Conservation (phyloP, 2,797 vertebrate genomes). For the Threskiornis aethiopicus region DNA sequence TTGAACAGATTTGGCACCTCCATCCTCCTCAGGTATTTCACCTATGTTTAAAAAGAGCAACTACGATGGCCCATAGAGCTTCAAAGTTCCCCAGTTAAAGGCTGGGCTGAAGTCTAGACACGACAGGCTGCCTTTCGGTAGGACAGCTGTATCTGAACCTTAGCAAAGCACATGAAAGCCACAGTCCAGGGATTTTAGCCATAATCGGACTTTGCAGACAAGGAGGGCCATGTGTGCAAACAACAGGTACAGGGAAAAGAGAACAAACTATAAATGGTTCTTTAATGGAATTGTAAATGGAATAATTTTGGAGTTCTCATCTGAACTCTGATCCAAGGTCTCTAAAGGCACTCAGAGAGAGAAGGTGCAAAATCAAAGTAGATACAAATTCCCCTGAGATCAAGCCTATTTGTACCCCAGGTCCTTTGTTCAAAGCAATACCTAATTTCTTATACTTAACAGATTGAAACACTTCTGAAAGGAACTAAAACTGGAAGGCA, state of each 20-base stretch:
- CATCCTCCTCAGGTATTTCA: neutral
- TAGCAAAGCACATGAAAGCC: neutral
- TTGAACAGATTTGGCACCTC: rapidly evolving
- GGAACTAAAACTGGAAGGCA: neutral
- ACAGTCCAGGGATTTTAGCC: neutral
- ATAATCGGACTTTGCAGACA: neutral
- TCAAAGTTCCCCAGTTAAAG: neutral
- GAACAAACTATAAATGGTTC: neutral
- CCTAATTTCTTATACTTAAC: neutral
- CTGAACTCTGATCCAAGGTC: neutral
- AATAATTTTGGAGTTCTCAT: neutral
- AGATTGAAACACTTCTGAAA: neutral
- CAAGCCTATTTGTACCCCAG: neutral
- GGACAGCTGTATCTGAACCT: neutral
- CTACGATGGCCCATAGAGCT: neutral
- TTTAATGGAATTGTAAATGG: neutral
- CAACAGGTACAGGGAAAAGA: neutral
- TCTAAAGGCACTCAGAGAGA: neutral
- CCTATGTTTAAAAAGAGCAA: neutral
- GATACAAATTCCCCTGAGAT: neutral
- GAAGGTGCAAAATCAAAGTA: neutral
- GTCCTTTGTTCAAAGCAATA: neutral
- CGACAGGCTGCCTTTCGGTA: rapidly evolving
- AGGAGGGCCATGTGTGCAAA: neutral
- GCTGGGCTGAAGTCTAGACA: neutral